phyloP scores from a whole-genome alignment of 2,888 invertebrate genomes.

The Cephus pygmeus region DNA sequence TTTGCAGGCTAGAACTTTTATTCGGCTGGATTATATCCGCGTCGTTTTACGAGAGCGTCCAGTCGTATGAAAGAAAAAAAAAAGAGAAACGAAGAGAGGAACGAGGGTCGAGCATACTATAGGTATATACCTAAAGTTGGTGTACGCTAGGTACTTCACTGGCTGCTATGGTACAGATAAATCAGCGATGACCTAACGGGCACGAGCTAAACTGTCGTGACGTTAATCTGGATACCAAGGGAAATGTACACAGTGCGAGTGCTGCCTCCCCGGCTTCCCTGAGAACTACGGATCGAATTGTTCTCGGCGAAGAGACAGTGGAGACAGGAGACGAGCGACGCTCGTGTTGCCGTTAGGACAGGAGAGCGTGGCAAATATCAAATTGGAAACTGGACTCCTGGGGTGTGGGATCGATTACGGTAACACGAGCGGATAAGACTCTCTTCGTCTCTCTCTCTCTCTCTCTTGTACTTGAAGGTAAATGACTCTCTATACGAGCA shows the following conservation, averaged over 20 bases:
- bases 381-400: constrained; percentile 51
- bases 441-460: not conserved
- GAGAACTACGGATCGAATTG: constrained; percentile 43
- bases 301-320: constrained; percentile 17
- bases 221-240: constrained; percentile 43
- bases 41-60: not conserved
- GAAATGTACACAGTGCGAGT: constrained; percentile 35
- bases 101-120: not conserved
- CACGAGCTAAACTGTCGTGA: constrained; percentile 21
- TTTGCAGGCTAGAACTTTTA: not conserved
- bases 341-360: constrained; percentile 7
- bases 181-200: constrained; percentile 23
- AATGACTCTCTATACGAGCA: not conserved
- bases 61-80: not conserved
- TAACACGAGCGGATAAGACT: constrained; percentile 7
- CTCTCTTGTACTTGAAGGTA: not conserved
- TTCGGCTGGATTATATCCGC: not conserved
- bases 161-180: constrained; percentile 19
- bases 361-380: constrained; percentile 39
- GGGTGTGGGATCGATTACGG: constrained; percentile 48
- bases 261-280: constrained; percentile 33
- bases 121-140: not conserved
- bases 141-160: not conserved
- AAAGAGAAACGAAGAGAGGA: not conserved
- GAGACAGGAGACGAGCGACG: not conserved